Evolutionary conservation across 2,888 invertebrate species (phyloP).

Genomic region (Psococerastis gibbosa): DNA sequence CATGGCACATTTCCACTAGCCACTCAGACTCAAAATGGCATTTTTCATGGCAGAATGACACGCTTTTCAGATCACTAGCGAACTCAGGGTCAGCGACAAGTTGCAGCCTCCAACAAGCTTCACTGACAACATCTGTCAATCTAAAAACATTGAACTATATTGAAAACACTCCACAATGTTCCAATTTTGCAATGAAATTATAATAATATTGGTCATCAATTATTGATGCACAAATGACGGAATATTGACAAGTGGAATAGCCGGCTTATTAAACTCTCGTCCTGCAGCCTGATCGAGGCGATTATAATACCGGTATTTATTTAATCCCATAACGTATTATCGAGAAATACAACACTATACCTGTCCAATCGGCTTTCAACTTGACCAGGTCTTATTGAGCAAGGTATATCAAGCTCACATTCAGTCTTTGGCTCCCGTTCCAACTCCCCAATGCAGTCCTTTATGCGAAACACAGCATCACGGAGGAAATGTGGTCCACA

Average conservation of each 20-base stretch:
- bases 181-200: too few species aligned
- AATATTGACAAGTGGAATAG: too few species aligned
- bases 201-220: too few species aligned
- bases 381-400: slow-evolving; percentile 10
- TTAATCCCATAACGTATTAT: too few species aligned
- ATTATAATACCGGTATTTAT: too few species aligned
- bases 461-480: slow-evolving; percentile 36
- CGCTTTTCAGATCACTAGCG: slow-evolving; percentile 21
- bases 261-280: too few species aligned
- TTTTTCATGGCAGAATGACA: not conserved
- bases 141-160: too few species aligned
- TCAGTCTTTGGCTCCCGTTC: slow-evolving; percentile 20
- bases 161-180: too few species aligned
- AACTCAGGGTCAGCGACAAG: slow-evolving; percentile 39
- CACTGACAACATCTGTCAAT: slow-evolving; percentile 32
- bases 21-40: slow-evolving; percentile 23
- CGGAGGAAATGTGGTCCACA: slow-evolving; percentile 39
- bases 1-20: slow-evolving; percentile 20
- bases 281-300: too few species aligned
- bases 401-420: slow-evolving; percentile 20
- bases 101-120: slow-evolving; percentile 54
- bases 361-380: slow-evolving; percentile 13
- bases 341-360: too few species aligned
- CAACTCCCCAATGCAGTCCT: slow-evolving; percentile 31
- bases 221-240: too few species aligned